phyloP scores from a whole-genome alignment of 2,113 vertebrate species.

The Dipodomys spectabilis region DNA sequence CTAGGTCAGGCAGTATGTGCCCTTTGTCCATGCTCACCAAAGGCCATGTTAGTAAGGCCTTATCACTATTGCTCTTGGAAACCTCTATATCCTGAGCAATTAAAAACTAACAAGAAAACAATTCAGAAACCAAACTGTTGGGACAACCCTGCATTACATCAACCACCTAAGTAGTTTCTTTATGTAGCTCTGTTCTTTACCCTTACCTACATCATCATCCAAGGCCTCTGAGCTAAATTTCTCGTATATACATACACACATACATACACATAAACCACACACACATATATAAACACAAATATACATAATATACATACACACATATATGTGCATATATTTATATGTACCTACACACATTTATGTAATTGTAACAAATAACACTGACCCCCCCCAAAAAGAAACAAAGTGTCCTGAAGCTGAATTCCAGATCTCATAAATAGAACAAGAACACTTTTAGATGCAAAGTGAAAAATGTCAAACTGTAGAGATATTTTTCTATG shows the following conservation, averaged over 20 bases:
- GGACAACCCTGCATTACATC: neutral
- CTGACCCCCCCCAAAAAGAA: neutral
- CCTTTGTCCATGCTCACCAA: slow-evolving; percentile 30
- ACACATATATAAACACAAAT: too few species aligned
- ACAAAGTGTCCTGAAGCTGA: neutral
- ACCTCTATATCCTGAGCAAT: neutral
- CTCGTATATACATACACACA: too few species aligned
- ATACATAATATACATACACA: neutral
- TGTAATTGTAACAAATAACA: neutral
- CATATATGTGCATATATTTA: accelerated
- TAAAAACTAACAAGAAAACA: slow-evolving; percentile 53
- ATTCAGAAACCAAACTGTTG: slow-evolving; percentile 18
- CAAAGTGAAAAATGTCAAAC: neutral
- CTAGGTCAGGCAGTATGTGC: neutral
- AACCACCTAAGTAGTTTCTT: neutral
- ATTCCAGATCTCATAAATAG: neutral
- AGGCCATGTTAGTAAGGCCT: neutral
- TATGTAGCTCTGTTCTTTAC: too few species aligned
- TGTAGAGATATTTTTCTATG: neutral
- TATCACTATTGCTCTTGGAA: slow-evolving; percentile 28
- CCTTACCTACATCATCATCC: too few species aligned
- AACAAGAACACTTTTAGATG: neutral
- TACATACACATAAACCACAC: too few species aligned
- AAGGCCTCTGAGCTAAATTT: too few species aligned
- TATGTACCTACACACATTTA: too few species aligned